Evolutionary conservation across 2,888 invertebrate genomes (phyloP), one percentile per base, ranked within the genome.

Genomic region (Catocala fraxini): DNA sequence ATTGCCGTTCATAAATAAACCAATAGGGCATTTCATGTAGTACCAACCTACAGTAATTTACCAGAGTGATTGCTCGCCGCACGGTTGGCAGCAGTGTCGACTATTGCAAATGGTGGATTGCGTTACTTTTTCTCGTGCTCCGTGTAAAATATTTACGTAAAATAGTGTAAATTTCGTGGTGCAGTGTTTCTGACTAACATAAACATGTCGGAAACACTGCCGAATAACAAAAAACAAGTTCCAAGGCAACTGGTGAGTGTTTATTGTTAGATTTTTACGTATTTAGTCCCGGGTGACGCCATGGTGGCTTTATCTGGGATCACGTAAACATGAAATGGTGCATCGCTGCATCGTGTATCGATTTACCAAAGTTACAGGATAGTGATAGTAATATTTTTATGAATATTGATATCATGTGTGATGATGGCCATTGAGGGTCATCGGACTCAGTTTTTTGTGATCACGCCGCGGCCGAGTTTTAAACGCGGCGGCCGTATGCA

Each of bases 271-370:
- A 85, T 89, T 92, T 93, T 90, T 92, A 89, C 91, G 89, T 92
- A 93, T 93, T 92, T 92, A 90, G 93, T 93, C 94, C 93, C 92
- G 94, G 93, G 94, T 94, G 94, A 95, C 95, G 95, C 95, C 95
- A 95, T 95, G 95, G 95, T 95, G 95, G 94, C 93, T 93, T 92
- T 94, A 94, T 94, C 94, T 94, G 93, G 94, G 93, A 95, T 95
- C 95, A 95, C 95, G 95, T 95, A 95, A 95, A 94, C 94, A 94
- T 91, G 93, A 93, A 93, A 94, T 93, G 94, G 93, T 94, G 94
- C 94, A 94, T 93, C 93, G 89, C 91, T 94, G 94, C 94, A 94
- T 92, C 91, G 91, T 92, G 90, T 93, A 94, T 94, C 89, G 94
- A 93, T 93, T 92, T 87, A 86, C 84, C 75, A 88, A 89, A 90